These are phyloP conservation scores for Capra hircus DNA, from an alignment of 2,113 vertebrate genomes.

Conservation along the genomic window DNA sequence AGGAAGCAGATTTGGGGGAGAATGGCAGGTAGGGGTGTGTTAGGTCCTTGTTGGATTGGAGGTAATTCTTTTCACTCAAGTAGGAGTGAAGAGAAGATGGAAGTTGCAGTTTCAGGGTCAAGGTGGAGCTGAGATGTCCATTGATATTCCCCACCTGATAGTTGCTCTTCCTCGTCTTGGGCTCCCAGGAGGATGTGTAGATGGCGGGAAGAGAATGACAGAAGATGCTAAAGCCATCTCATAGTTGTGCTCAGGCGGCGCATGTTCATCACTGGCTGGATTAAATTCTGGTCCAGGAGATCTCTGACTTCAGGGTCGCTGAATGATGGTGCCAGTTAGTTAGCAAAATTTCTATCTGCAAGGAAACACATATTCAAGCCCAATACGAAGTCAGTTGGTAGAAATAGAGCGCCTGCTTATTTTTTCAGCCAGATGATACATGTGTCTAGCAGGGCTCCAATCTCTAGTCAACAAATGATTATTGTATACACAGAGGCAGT, in stretches of 20 bases:
- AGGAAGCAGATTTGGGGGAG: background rate
- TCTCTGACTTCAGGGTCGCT: background rate
- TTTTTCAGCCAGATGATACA: background rate
- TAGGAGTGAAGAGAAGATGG: background rate
- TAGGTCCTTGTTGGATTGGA: background rate
- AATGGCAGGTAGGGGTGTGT: background rate
- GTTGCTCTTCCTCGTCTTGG: background rate
- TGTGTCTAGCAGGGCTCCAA: background rate
- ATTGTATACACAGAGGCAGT: background rate
- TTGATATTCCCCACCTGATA: accelerated
- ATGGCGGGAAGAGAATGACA: accelerated
- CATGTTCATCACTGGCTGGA: no score
- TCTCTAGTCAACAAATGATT: background rate
- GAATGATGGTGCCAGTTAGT: background rate
- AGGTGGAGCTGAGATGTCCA: background rate
- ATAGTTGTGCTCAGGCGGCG: no score
- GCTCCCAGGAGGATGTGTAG: background rate
- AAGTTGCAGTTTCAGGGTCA: background rate
- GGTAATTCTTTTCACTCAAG: background rate
- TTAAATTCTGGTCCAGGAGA: background rate
- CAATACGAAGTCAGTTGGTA: background rate
- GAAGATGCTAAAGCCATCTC: accelerated
- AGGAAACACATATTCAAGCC: background rate
- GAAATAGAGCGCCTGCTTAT: background rate
- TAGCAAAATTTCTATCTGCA: background rate